phyloP scores from a whole-genome alignment of 2,797 vertebrate species.

The Pipistrellus pipistrellus region DNA sequence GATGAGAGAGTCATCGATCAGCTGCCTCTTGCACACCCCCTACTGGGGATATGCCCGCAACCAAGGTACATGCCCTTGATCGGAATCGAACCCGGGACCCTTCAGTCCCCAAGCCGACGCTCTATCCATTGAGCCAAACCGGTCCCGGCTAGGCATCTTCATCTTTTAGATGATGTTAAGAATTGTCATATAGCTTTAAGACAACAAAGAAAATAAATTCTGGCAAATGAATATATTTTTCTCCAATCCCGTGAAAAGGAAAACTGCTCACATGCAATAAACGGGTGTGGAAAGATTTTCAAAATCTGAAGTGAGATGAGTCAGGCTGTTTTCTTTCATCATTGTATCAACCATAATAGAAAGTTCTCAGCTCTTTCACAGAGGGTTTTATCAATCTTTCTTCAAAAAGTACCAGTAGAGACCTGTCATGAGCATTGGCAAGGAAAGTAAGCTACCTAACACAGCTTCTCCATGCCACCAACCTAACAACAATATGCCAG shows the following conservation, averaged over 20 bases:
- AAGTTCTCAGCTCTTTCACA: constrained; percentile 35
- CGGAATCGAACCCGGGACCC: no score
- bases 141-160: not conserved
- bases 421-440: not conserved
- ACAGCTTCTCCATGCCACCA: not conserved
- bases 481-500: not conserved
- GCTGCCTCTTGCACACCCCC: no score
- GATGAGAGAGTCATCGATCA: no score
- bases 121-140: no score
- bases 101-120: no score
- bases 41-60: no score
- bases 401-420: not conserved
- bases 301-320: constrained; percentile 46
- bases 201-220: constrained; percentile 48
- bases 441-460: not conserved
- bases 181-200: not conserved
- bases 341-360: constrained; percentile 14
- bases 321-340: constrained; percentile 45
- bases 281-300: not conserved
- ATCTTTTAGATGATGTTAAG: not conserved
- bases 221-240: not conserved
- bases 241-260: not conserved
- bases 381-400: not conserved
- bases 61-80: no score
- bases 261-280: constrained; percentile 41